Percentiles rank a stretch among this genome's conserved stretches.
These are phyloP conservation scores for Drosophila kepulauana DNA, from an alignment of 1,140 invertebrate genomes.

Conservation along the genomic window DNA sequence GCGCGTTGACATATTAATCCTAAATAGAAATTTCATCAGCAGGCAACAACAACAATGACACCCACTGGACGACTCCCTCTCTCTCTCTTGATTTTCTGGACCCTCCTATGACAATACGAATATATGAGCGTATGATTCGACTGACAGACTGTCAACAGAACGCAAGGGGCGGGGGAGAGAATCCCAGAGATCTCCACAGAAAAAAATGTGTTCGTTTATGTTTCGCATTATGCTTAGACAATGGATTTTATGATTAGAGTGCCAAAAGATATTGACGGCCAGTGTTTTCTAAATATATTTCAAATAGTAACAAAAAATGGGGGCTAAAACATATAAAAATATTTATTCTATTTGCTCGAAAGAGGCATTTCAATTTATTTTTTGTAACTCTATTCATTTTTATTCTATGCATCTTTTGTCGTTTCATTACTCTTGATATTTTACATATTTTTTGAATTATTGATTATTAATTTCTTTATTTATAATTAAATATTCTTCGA, in stretches of 20 bases:
- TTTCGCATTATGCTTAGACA: slow-evolving; percentile 18
- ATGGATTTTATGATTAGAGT: slow-evolving; percentile 27
- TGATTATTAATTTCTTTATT: too few species aligned
- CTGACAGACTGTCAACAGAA: slow-evolving; percentile 15
- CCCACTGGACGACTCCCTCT: slow-evolving; percentile 9
- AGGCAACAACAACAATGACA: slow-evolving; percentile 44
- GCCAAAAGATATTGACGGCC: not conserved
- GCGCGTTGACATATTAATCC: slow-evolving; percentile 78
- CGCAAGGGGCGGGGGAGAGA: not conserved
- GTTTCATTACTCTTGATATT: too few species aligned
- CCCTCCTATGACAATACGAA: slow-evolving; percentile 24
- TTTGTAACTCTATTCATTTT: too few species aligned
- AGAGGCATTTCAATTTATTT: too few species aligned
- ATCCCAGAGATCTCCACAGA: not conserved
- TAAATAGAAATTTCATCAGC: slow-evolving; percentile 78
- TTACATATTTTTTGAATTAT: too few species aligned
- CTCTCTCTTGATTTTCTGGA: not conserved
- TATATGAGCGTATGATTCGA: not conserved
- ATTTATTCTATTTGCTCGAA: not conserved
- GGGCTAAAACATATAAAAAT: not conserved
- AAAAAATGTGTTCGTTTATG: slow-evolving; percentile 17
- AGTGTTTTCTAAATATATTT: not conserved
- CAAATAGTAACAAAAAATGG: not conserved
- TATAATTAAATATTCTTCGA: too few species aligned
- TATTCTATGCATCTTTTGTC: too few species aligned